Evolutionary conservation across 1,140 invertebrate genomes (phyloP), one percentile per base, ranked within the genome.

Genomic region (Scaptodrosophila lebanonensis): DNA sequence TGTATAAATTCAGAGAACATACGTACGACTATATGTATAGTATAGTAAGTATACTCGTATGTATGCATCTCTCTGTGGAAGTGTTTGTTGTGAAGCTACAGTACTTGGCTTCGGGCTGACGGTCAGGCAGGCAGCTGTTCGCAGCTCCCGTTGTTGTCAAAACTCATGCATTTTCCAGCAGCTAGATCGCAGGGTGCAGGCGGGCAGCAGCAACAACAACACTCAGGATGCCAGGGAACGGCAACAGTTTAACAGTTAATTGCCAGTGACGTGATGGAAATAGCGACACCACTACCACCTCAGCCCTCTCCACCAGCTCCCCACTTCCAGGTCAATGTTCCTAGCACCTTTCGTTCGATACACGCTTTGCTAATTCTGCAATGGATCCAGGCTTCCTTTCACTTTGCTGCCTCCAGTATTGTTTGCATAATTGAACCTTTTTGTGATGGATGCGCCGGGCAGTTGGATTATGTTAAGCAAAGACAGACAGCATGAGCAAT

Each of bases 131-230:
- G 38, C 44, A 62, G 72, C 58, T 53, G 67, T 67, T 61, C 42
- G 58, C 32, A 53, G 59, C 67, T 72, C 67, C 63, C 67, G 72
- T 53, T 27, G n/a, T n/a, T n/a, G n/a, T n/a, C n/a, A n/a, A 35
- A 66, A 36, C 64, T 77, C 54, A 61, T 77, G 67, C 64, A 77
- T 77, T 77, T 77, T 77, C 68, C 63, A 77, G 47, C 44, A 67
- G 38, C 49, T 47, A n/a, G n/a, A n/a, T n/a, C n/a, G n/a, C n/a
- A n/a, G n/a, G n/a, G n/a, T n/a, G n/a, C n/a, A n/a, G n/a, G 33
- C 51, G 25, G 13, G 12, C 25, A 33, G 9, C 35, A 66, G 11
- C 29, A 35, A 13, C 13, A 50, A 5, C 27, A 43, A 11, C 15
- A 43, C n/a, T n/a, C n/a, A 57, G 47, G 65, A 56, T 38, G 44